These are phyloP conservation scores for Drosophila anomalata DNA, from an alignment of 2,888 invertebrate species.

Conservation along the genomic window DNA sequence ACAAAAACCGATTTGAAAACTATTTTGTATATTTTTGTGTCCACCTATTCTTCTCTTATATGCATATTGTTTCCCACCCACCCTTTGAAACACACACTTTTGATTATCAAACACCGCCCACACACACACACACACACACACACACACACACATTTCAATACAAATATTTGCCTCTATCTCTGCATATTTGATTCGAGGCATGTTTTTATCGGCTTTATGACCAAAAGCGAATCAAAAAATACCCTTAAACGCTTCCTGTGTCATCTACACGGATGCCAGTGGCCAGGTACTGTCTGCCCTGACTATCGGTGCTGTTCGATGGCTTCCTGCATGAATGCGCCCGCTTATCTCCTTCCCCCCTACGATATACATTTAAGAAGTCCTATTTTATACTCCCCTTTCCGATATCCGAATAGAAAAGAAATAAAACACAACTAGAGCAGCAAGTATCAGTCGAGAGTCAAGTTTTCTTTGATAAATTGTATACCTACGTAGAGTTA, in stretches of 20 bases:
- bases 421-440: slow-evolving; percentile 70
- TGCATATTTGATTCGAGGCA: slow-evolving; percentile 28
- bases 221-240: slow-evolving; percentile 85
- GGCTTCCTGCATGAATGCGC: slow-evolving; percentile 2
- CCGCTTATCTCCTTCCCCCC: background rate
- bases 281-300: slow-evolving; percentile 89
- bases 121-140: background rate
- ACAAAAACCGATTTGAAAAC: slow-evolving; percentile 37
- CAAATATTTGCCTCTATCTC: slow-evolving; percentile 15
- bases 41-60: slow-evolving; percentile 17
- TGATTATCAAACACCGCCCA: background rate
- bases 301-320: slow-evolving; percentile 15
- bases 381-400: slow-evolving; percentile 3
- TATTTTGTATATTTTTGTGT: slow-evolving; percentile 33
- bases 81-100: slow-evolving; percentile 14
- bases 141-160: slow-evolving; percentile 4
- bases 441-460: slow-evolving; percentile 67
- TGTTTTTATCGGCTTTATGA: slow-evolving; percentile 26
- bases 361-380: background rate
- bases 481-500: background rate
- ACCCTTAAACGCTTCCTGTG: slow-evolving; percentile 95
- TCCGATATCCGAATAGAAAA: background rate
- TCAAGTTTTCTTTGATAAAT: slow-evolving; percentile 6
- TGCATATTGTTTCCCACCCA: slow-evolving; percentile 13
- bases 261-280: slow-evolving; percentile 97